Evolutionary conservation across 2,888 invertebrate species (phyloP), one percentile per base, ranked within the genome.

Genomic region (Ypsolopha scabrella): DNA sequence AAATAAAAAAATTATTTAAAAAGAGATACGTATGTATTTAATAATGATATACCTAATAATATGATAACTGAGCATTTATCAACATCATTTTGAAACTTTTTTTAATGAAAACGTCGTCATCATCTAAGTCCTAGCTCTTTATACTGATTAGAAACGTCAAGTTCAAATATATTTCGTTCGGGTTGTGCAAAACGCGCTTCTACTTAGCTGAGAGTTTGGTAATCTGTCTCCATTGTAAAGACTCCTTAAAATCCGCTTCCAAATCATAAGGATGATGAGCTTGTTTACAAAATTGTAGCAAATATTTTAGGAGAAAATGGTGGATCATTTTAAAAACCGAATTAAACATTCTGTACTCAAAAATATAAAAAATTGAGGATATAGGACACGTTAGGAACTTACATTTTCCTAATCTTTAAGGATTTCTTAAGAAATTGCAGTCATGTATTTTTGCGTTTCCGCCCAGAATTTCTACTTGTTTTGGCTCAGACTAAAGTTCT

Each of bases 201-300:
- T 76, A 78, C 76, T 77, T 75, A 75, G 62, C 59, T 54, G 62
- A 53, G 71, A 77, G 74, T 80, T 80, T 75, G 67, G 69, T 81
- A 81, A 81, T 80, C 80, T 75, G 76, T 72, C 74, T 72, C 64
- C 66, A 58, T 69, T 51, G 11, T 41, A 38, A 33, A 41, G 34
- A 50, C 38, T 13, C n/a, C 33, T 50, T 13, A 34, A 34, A 39
- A 39, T 34, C 41, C 14, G 24, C 24, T 24, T 24, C 24, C 24
- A 50, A 50, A 50, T 50, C 43, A 14, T 48, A 47, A 43, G 13
- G 43, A 6, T 7, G 7, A 14, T 14, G 13, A 24, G 24, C 24
- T 43, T 43, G 43, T 43, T 43, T 43, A 14, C 14, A 8, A 13
- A 11, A 9, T 43, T 13, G 13, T n/a, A 43, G 24, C 24, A 13